Percentiles rank a stretch among this genome's conserved stretches.
Conservation (phyloP, 2,113 vertebrate species). For the Rana temporaria region DNA sequence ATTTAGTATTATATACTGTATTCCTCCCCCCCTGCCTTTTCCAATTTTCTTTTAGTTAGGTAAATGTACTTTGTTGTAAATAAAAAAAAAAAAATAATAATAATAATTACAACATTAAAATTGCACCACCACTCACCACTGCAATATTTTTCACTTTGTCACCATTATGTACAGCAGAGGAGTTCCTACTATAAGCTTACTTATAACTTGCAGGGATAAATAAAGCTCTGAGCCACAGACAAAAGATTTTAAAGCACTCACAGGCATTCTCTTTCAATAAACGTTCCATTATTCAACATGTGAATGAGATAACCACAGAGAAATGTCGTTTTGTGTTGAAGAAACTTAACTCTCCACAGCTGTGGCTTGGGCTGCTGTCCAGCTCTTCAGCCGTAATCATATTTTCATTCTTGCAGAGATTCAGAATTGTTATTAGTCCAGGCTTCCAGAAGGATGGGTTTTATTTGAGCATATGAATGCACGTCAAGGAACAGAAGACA, state of each 20-base stretch:
- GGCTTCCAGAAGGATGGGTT: slow-evolving; percentile 59
- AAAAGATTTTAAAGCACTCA: slow-evolving; percentile 4
- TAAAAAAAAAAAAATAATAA: too few relatives aligned
- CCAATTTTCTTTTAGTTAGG: too few relatives aligned
- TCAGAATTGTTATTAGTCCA: slow-evolving; percentile 34
- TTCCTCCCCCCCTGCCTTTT: too few relatives aligned
- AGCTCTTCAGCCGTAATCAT: slow-evolving; percentile 58
- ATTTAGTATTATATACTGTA: too few relatives aligned
- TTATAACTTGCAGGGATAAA: neutral
- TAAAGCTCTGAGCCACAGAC: slow-evolving; percentile 7
- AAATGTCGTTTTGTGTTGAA: slow-evolving; percentile 60
- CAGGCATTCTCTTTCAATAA: slow-evolving; percentile 53
- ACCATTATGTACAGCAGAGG: too few relatives aligned
- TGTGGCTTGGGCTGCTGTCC: slow-evolving; percentile 63
- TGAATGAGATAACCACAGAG: slow-evolving; percentile 63
- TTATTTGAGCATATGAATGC: neutral
- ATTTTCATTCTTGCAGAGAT: slow-evolving; percentile 50
- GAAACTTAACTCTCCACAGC: slow-evolving; percentile 63
- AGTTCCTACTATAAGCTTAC: neutral
- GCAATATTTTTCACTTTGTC: too few relatives aligned
- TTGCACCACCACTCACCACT: too few relatives aligned
- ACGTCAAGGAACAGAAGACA: slow-evolving; percentile 26
- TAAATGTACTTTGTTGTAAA: too few relatives aligned
- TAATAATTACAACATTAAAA: too few relatives aligned
- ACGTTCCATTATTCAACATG: slow-evolving; percentile 62